Percentiles rank a stretch among this genome's conserved stretches.
phyloP scores from a whole-genome alignment of 1,140 invertebrate genomes.

The Philotrypesis tridentata region DNA sequence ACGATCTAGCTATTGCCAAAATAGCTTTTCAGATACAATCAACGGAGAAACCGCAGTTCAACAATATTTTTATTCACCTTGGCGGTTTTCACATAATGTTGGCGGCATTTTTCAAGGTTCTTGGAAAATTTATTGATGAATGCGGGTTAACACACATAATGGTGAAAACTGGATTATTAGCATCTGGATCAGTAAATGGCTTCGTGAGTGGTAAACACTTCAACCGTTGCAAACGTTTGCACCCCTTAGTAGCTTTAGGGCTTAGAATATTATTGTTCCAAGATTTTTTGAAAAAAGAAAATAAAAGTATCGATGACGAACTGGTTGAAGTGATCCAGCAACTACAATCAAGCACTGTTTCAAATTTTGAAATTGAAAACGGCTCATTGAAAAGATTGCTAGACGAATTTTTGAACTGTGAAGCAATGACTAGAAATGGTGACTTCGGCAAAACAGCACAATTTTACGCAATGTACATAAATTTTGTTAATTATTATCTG shows the following conservation, averaged over 20 bases:
- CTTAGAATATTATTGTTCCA: constrained; percentile 35
- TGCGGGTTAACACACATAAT: constrained; percentile 70
- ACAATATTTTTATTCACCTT: too few relatives aligned
- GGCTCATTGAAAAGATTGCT: constrained; percentile 46
- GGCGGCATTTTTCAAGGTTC: constrained; percentile 72
- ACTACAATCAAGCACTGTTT: neutral
- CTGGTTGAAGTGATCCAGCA: constrained; percentile 25
- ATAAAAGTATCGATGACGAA: constrained; percentile 29
- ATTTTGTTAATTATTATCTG: constrained; percentile 60
- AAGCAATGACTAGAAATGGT: constrained; percentile 51
- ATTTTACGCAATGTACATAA: too few relatives aligned
- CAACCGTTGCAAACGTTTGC: too few relatives aligned
- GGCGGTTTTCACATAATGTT: too few relatives aligned
- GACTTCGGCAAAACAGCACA: constrained; percentile 64
- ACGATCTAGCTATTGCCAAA: too few relatives aligned
- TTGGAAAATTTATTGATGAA: constrained; percentile 69
- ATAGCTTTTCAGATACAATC: too few relatives aligned
- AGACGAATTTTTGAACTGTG: constrained; percentile 54
- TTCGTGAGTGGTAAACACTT: constrained; percentile 71
- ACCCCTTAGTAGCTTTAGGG: constrained; percentile 51
- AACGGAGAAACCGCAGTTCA: too few relatives aligned
- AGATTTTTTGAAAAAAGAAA: constrained; percentile 29
- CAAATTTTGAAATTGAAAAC: too few relatives aligned
- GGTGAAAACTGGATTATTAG: too few relatives aligned
- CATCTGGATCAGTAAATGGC: constrained; percentile 67